Evolutionary conservation across 2,797 vertebrate genomes (phyloP), one percentile per base, ranked within the genome.

Genomic region (Huso huso): DNA sequence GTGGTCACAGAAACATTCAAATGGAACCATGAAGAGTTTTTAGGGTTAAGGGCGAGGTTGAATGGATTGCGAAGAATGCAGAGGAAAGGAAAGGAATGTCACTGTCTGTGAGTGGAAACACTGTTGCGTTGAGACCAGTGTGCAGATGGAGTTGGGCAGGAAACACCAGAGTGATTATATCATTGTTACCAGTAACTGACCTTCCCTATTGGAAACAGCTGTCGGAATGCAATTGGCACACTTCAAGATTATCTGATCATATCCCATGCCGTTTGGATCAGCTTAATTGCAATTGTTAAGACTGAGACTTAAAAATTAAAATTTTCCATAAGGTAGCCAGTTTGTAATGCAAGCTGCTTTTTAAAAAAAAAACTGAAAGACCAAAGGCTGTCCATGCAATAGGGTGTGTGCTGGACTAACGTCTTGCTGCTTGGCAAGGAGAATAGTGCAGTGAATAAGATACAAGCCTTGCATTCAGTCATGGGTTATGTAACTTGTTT

Each of bases 141-240:
- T 48, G 11, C 52, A 66, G 12, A 18, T n/a, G 53, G 10, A 48
- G 37, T 10, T 48, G 48, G 52, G 12, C 65, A 66, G 65, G 65
- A 66, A 66, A 66, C 65, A 59, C 65, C 53, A 66, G 18, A 66
- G 65, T 10, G 52, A 66, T 66, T 18, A 66, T 49, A 66, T 66
- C 65, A 66, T 66, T 53, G 63, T 53, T 64, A 53, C 65, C 57
- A 49, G 18, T 3, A n/a, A n/a, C 52, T 48, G 52, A 49, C 23
- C 37, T 49, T 59, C 53, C 65, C 65, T 11, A 49, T n/a, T 66
- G 23, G 65, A 57, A 49, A 57, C 53, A 12, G 8, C 6, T 58
- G 51, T 53, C 48, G 53, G 65, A 66, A 66, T 57, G 63, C 15
- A 10, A 9, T 8, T 23, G 63, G 63, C 50, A 23, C 62, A 63